Evolutionary conservation across 2,113 vertebrate genomes (phyloP), one percentile per base, ranked within the genome.

Genomic region (Saccopteryx bilineata): DNA sequence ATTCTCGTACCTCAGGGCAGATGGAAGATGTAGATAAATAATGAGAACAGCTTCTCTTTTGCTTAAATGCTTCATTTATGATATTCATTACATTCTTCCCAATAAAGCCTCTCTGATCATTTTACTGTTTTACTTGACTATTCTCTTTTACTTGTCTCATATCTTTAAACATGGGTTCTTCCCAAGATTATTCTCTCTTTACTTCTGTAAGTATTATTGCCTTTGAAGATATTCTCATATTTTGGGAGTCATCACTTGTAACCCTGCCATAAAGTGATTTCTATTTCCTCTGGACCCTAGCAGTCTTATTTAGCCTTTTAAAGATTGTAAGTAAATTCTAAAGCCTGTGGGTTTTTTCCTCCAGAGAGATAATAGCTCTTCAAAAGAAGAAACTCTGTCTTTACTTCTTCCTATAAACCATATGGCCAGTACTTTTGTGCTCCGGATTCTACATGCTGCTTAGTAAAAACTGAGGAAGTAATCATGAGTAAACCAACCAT

Each of bases 1-100:
- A 81, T 66, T 61, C 12, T 80, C 19, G 89, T 1, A 33, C 31
- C 13, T 93, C 28, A 24, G 46, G 28, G 24, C 48, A 94, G 84
- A 65, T 84, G 52, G 18, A 74, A 81, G 26, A n/a, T 81, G 9
- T 61, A 33, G 94, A 72, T 60, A 85, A 85, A 90, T 79, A 82
- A 72, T 63, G 6, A 68, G 6, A 76, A n/a, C 2, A 21, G n/a
- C 19, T 65, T 56, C 17, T 82, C 19, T 72, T 39, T 78, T 28
- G 11, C 15, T 81, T 74, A n/a, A 83, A 31, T 61, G 50, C 9
- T 69, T 87, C 56, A 78, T 63, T 56, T 61, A 23, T 58, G 8
- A 11, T 66, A n/a, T 78, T 68, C 80, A 23, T 48, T 75, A 17
- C 68, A 60, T 46, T 89, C n/a, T 89, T 93, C 75, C 50, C 7